Evolutionary conservation across 1,140 invertebrate species (phyloP), one percentile per base, ranked within the genome.

Genomic region (Zeugodacus cucurbitae): DNA sequence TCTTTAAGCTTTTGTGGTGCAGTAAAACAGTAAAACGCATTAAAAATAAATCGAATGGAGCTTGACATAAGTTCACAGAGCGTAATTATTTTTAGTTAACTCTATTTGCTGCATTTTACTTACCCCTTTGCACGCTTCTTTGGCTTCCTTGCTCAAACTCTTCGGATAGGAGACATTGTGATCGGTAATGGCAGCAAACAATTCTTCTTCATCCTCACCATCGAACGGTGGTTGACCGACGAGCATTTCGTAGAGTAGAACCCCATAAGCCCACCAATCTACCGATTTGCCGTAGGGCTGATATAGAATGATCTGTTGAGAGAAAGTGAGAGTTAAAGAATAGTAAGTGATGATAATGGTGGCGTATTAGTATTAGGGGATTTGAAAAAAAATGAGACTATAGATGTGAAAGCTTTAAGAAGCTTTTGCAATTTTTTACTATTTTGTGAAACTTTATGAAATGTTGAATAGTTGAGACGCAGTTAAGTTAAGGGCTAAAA

Each of bases 231-330:
- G 98, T 94, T 99, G 98, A 22, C 99, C 99, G 3, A 99, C 98
- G 22, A 99, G 94, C 99, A 99, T 99, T 95, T 99, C 99, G 93
- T 99, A 99, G 20, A 99, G 94, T 70, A 99, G 94, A n/a, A 99
- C 99, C 8, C 99, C 99, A 94, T 98, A 99, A 17, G 99, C 98
- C 99, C 99, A 99, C 99, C 99, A 99, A 93, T 99, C 99, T 0
- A 99, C 99, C 7, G 98, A 99, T 94, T 99, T 99, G 26, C 98
- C 98, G 94, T 99, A 99, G 0, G 99, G 98, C 94, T 99, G 98
- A 94, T 99, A 99, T 26, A 98, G 94, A 90, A 99, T 98, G 88
- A 99, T 99, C 97, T 97, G 90, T 78, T 54, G 6, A 62, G 58
- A 14, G 17, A 87, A 54, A 54, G 20, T 54, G 11, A 54, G 14